Base-by-base conservation (phyloP, 2,888 invertebrate genomes). In the Dryocosmus kuriphilus region DNA sequence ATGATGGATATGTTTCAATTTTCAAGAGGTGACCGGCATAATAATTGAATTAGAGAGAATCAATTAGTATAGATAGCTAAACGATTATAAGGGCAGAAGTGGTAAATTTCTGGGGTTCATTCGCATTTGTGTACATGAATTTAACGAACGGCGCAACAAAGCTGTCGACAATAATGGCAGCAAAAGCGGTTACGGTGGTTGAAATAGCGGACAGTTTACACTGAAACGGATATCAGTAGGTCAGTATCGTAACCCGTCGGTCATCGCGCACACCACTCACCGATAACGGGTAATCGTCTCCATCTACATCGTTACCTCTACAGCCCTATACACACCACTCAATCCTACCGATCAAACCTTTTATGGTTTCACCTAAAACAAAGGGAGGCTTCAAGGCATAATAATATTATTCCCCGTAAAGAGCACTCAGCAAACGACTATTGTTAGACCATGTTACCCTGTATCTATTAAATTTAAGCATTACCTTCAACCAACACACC, bases 161-260 rank as follows among this genome's bases (percentile, higher is more conserved):
- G n/a, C 67, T 67, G 67, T 46, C n/a, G 41, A 46, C 41, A 67
- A 67, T 67, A 46, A 67, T 46, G 67, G 46, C 46, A 46, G 67
- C 46, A 67, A 67, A 46, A 67, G 67, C 27, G 65, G 67, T 46
- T 67, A 41, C 27, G 46, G 46, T 41, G 67, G 46, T 41, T 19
- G 46, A 67, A 67, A 27, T 67, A 35, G 67, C 24, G 67, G 67
- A 67, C 46, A 46, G 24, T 67, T 67, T 46, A 46, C 67, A 46
- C 67, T 27, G 24, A 46, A 67, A 67, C 46, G 30, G 67, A 67
- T 67, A 67, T 67, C 67, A 67, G 67, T 67, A 67, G 67, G 67
- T 67, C 67, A 67, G 67, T 67, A 67, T 46, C 65, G 19, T 46
- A 46, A 46, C 27, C 41, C 41, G 67, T 67, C 67, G 67, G 67